Base-by-base conservation (phyloP, 2,888 invertebrate species). In the Drosophila vallismaia region DNA sequence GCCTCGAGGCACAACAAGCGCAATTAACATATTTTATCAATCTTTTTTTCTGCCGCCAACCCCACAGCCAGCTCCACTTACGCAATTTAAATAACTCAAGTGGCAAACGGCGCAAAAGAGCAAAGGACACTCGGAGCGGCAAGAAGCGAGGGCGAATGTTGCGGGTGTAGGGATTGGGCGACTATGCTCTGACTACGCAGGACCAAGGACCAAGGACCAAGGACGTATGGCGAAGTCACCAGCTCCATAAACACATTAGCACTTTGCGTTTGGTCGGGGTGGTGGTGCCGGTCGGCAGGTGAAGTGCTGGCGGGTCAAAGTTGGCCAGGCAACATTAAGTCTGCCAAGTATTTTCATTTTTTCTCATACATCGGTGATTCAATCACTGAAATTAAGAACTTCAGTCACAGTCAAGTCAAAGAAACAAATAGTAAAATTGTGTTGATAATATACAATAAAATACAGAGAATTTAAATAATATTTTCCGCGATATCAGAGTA, bases 11-110 rank as follows among this genome's bases (percentile, higher is more conserved):
- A 63, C 73, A 76, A 72, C 81, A 77, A 68, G 81, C 79, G 74
- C 83, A 83, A 84, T 84, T 84, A 86, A 86, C 83, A 84, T 84
- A 86, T 86, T 84, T 84, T 84, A 86, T 84, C 83, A 84, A 81
- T 81, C 76, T 85, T 81, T 79, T 81, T 56, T 69, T 44, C 58
- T 45, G 50, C 42, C 50, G 50, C 42, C 60, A 12, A 38, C 55
- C 50, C 60, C 50, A 51, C 60, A 26, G 51, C 54, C 66, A 36
- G 42, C 57, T 42, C 71, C 75, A 82, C 71, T 75, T 79, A 77
- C 79, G 79, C 78, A 83, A 83, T 84, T 84, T 84, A 84, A 84
- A 84, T 86, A 84, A 83, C 81, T 84, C 84, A 86, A 84, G 79
- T 79, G 83, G 77, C 79, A 82, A 84, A 73, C 74, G 71, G 74